Conservation (phyloP, 2,797 vertebrate genomes). For the Dromococcyx pavoninus region DNA sequence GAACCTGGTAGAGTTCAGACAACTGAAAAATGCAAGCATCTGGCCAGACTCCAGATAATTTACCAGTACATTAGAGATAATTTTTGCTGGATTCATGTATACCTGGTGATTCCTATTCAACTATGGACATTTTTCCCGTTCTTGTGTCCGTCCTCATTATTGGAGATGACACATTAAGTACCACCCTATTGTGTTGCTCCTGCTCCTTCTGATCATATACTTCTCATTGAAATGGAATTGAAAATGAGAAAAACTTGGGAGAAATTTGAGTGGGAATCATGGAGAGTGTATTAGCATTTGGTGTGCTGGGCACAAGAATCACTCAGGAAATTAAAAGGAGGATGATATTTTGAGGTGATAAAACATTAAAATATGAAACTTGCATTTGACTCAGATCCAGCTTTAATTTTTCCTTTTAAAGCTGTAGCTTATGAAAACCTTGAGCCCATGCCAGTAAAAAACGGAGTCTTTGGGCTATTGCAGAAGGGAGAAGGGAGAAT, state of each 20-base stretch:
- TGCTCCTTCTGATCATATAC: background rate
- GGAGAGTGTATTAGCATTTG: background rate
- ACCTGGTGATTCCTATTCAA: background rate
- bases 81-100: background rate
- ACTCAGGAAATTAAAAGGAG: slow-evolving; percentile 39
- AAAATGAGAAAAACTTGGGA: background rate
- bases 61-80: background rate
- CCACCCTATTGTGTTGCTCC: background rate
- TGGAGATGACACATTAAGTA: background rate
- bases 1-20: background rate
- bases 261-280: background rate
- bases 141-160: background rate
- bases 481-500: background rate
- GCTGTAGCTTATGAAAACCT: background rate
- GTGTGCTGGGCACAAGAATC: background rate
- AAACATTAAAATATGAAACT: slow-evolving; percentile 39
- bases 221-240: background rate
- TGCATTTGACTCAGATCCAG: slow-evolving; percentile 10
- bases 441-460: background rate
- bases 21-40: background rate
- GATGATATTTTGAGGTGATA: slow-evolving; percentile 34
- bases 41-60: background rate
- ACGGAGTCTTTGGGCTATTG: background rate
- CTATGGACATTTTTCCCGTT: background rate
- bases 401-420: slow-evolving; percentile 20